Percentiles rank a stretch among this genome's conserved stretches.
These are phyloP conservation scores for Grammomys dolichurus DNA, from an alignment of 2,113 vertebrate genomes.

Conservation along the genomic window DNA sequence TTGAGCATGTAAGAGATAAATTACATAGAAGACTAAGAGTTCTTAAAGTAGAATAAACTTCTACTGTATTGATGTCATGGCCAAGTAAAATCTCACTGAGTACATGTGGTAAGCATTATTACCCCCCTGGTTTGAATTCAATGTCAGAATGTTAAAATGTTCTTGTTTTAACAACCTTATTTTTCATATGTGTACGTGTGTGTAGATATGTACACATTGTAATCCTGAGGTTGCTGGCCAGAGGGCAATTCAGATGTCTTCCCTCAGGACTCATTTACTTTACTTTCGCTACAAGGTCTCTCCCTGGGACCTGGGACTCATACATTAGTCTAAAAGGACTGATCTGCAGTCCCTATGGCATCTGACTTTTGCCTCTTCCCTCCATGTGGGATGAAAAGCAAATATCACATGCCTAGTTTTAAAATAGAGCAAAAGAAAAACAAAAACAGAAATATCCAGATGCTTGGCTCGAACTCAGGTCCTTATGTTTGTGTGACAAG, in stretches of 20 bases:
- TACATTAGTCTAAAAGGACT: too few species aligned
- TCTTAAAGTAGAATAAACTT: not conserved
- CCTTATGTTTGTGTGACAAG: not conserved
- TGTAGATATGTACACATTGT: not conserved
- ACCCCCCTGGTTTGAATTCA: conserved; percentile 12
- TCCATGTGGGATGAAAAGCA: not conserved
- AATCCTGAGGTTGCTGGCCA: not conserved
- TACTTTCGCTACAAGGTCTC: too few species aligned
- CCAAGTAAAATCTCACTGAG: not conserved
- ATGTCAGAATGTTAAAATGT: not conserved
- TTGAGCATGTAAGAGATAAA: conserved; percentile 37
- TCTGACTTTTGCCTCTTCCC: not conserved
- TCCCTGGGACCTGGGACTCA: not conserved
- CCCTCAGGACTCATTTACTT: too few species aligned
- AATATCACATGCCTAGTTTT: too few species aligned
- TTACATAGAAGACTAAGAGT: conserved; percentile 4
- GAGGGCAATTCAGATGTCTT: not conserved
- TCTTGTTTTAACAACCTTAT: not conserved
- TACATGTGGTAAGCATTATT: not conserved
- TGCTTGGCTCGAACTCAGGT: too few species aligned
- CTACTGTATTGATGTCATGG: not conserved
- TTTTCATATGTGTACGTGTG: not conserved
- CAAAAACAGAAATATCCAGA: not conserved
- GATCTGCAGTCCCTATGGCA: not conserved
- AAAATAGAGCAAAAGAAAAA: not conserved